Conservation (phyloP, 23 tunicate species). For the Clavelina lepadiformis region DNA sequence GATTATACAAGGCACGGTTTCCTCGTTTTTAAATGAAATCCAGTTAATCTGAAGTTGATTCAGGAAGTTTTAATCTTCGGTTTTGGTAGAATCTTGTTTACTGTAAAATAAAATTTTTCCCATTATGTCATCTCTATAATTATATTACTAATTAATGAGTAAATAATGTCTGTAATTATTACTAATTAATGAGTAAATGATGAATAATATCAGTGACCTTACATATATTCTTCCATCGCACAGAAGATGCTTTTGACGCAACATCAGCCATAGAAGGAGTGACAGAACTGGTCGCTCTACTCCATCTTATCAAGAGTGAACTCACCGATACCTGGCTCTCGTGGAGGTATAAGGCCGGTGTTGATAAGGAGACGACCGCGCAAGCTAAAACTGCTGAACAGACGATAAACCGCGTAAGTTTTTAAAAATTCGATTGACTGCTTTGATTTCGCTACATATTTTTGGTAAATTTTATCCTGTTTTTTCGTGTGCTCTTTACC, state of each 20-base stretch:
- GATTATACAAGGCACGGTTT: no score
- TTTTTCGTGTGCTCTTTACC: not conserved
- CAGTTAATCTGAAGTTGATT: no score
- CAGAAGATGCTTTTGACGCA: constrained; percentile 44
- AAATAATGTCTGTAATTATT: no score
- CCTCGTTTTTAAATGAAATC: no score
- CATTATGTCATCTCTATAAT: no score
- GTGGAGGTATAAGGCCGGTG: constrained; percentile 65
- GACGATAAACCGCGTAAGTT: constrained; percentile 40
- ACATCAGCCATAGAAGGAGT: constrained; percentile 24
- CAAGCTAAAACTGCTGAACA: constrained; percentile 55
- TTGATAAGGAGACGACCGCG: constrained; percentile 48
- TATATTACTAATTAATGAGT: no score
- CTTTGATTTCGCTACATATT: not conserved
- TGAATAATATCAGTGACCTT: no score
- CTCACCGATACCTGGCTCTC: constrained; percentile 70
- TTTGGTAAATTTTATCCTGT: not conserved
- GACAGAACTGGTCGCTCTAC: constrained; percentile 8
- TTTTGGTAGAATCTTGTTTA: no score
- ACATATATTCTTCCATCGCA: no score
- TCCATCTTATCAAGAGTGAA: constrained; percentile 45
- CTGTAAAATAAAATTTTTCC: no score
- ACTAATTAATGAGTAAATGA: no score
- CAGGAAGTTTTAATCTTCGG: no score
- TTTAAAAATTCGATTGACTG: not conserved